Percentiles rank a stretch among this genome's conserved stretches.
These are phyloP conservation scores for Caenorhabditis japonica DNA, from an alignment of 2,888 invertebrate species.

Conservation along the genomic window DNA sequence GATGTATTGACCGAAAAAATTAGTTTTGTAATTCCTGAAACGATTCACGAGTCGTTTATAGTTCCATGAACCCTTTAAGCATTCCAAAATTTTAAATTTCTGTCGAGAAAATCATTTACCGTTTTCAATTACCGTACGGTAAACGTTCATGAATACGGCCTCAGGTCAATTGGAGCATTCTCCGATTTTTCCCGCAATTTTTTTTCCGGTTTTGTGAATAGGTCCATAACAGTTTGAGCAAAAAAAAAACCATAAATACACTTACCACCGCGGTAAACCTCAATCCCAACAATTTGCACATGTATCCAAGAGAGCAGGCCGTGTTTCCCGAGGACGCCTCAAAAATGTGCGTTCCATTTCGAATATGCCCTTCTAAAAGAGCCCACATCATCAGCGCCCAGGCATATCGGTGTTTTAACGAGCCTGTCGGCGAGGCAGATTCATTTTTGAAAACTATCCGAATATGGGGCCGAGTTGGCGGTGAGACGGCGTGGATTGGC, in stretches of 20 bases:
- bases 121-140: no score
- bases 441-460: conserved; percentile 61
- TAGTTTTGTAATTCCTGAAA: no score
- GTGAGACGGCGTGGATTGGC: conserved; percentile 26
- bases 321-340: conserved; percentile 74
- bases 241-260: not conserved
- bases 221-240: no score
- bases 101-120: no score
- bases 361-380: conserved; percentile 56
- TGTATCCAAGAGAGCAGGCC: conserved; percentile 69
- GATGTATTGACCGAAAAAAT: no score
- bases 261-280: conserved; percentile 65
- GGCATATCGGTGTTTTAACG: conserved; percentile 62
- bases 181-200: no score
- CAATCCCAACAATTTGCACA: conserved; percentile 64
- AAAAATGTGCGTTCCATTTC: conserved; percentile 61
- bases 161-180: no score
- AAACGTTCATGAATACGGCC: no score
- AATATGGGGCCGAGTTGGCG: conserved; percentile 2
- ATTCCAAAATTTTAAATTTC: no score
- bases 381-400: conserved; percentile 65
- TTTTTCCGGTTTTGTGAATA: no score
- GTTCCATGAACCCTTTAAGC: no score
- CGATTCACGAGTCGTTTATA: no score
- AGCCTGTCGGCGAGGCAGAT: conserved; percentile 47